Conservation (phyloP, 2,888 invertebrate genomes). For the Xanthorhoe spadicearia region DNA sequence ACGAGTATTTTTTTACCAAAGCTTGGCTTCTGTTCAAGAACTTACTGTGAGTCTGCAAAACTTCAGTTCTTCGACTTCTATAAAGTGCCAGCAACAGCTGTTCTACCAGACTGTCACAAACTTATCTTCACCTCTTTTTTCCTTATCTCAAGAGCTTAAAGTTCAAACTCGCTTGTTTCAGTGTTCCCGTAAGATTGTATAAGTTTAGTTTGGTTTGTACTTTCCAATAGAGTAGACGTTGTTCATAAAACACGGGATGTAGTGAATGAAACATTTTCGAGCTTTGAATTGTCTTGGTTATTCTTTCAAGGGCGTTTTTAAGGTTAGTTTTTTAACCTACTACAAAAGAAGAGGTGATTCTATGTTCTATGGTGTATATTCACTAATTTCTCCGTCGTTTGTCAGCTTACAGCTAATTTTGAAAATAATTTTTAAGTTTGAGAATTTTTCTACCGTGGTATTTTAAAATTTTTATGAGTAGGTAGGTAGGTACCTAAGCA, state of each 20-base stretch:
- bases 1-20: not conserved
- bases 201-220: slow-evolving; percentile 68
- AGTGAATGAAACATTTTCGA: slow-evolving; percentile 41
- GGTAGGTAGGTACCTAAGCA: too few relatives aligned
- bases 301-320: slow-evolving; percentile 8
- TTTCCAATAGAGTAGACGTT: slow-evolving; percentile 65
- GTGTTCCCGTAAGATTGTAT: slow-evolving; percentile 35
- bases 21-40: slow-evolving; percentile 8
- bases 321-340: too few relatives aligned
- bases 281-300: slow-evolving; percentile 37
- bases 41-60: slow-evolving; percentile 55
- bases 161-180: slow-evolving; percentile 40
- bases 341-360: too few relatives aligned
- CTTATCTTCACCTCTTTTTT: slow-evolving; percentile 34
- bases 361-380: too few relatives aligned
- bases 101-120: slow-evolving; percentile 68
- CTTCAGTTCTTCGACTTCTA: slow-evolving; percentile 68
- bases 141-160: slow-evolving; percentile 42
- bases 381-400: too few relatives aligned
- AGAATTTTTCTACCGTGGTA: too few relatives aligned
- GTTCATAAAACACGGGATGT: slow-evolving; percentile 69
- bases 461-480: too few relatives aligned
- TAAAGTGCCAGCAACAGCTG: slow-evolving; percentile 77
- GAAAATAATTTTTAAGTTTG: too few relatives aligned
- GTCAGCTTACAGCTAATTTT: too few relatives aligned